phyloP scores from a whole-genome alignment of 2,113 vertebrate species.

The Mormyrus iriodes region DNA sequence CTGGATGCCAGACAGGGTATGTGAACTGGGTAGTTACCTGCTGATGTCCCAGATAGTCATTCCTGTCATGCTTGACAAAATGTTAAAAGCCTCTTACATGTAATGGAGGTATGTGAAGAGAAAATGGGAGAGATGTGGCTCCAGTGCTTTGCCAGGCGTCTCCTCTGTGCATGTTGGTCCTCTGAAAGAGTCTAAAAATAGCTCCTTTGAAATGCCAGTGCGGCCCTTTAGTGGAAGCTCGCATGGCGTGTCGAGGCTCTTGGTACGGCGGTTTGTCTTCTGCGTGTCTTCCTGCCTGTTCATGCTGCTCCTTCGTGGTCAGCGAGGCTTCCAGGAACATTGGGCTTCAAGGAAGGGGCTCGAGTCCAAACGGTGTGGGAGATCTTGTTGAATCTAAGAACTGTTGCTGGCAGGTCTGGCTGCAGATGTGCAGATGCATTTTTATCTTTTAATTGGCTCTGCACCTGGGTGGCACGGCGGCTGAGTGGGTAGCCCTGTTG shows the following conservation, averaged over 20 bases:
- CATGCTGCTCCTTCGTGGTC: background rate
- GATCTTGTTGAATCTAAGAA: background rate
- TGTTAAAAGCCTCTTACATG: slow-evolving; percentile 20
- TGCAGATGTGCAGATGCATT: background rate
- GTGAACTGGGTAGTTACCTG: slow-evolving; percentile 35
- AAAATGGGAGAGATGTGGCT: background rate
- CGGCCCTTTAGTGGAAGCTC: background rate
- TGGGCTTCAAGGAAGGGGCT: background rate
- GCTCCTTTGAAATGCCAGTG: background rate
- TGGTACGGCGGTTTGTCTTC: background rate
- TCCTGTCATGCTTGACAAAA: slow-evolving; percentile 38
- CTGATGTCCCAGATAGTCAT: slow-evolving; percentile 39
- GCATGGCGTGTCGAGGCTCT: background rate
- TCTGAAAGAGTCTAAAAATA: background rate
- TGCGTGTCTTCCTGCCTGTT: background rate
- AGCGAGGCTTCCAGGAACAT: background rate
- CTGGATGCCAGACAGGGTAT: slow-evolving; percentile 15
- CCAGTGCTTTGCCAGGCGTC: background rate
- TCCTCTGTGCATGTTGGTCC: background rate
- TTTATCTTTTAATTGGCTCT: background rate
- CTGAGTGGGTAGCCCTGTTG: background rate
- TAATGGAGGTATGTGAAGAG: slow-evolving; percentile 11
- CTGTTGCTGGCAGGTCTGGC: background rate
- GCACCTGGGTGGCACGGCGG: background rate
- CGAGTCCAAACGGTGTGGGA: background rate